A percentile compares a stretch with the other conserved stretches of the same genome.
Evolutionary conservation across 2,888 invertebrate genomes (phyloP).

Genomic region (Bellardia pandia): DNA sequence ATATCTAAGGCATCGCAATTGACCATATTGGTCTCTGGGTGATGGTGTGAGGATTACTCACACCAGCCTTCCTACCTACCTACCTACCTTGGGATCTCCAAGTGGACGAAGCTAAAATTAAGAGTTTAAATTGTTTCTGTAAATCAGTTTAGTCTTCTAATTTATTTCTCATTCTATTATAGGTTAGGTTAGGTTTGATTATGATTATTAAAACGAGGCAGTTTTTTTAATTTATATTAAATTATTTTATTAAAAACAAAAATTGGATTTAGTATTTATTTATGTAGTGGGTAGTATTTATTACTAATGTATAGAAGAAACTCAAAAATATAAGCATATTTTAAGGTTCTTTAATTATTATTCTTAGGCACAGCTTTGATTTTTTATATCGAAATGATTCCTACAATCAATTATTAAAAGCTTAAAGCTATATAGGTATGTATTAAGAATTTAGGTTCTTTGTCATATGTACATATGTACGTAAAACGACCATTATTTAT

Average conservation of each 20-base stretch:
- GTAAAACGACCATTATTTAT: neutral
- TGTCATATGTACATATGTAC: neutral
- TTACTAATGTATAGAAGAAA: neutral
- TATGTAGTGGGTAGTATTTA: neutral
- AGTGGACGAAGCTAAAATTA: too few species aligned
- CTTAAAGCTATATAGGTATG: neutral
- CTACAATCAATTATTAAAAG: neutral
- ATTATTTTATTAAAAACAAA: constrained; percentile 15
- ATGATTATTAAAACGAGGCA: neutral
- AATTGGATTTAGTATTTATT: constrained; percentile 1
- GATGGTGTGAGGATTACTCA: too few species aligned
- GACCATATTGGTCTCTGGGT: too few species aligned
- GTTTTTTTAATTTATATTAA: neutral
- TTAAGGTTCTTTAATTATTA: neutral
- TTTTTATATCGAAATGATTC: neutral
- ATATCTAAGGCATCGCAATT: too few species aligned
- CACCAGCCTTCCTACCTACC: too few species aligned
- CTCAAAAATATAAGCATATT: constrained; percentile 8
- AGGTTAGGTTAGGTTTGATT: too few species aligned
- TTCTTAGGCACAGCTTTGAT: constrained; percentile 10
- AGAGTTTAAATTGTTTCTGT: too few species aligned
- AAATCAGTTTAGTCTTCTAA: too few species aligned
- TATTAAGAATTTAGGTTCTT: neutral
- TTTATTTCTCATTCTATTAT: too few species aligned
- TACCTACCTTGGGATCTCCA: too few species aligned